Evolutionary conservation across 2,797 vertebrate species (phyloP).

Genomic region (Dryobates pubescens): DNA sequence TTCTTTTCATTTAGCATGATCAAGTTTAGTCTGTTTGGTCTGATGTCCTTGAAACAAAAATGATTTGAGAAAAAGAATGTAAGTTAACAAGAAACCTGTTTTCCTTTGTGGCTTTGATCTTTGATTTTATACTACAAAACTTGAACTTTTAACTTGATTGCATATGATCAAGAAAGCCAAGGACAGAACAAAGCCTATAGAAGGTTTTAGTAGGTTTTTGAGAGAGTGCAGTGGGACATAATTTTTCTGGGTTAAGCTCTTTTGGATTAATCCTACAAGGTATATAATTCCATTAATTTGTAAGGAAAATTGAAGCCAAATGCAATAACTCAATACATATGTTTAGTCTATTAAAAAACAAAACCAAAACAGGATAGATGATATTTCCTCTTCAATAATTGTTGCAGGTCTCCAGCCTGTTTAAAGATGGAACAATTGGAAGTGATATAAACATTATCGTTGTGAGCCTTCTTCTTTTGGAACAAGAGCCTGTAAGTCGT

Average conservation of each 20-base stretch:
- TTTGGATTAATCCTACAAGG: background rate
- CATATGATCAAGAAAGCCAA: background rate
- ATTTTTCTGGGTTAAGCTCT: background rate
- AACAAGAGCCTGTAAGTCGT: slow-evolving; percentile 92
- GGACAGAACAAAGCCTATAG: background rate
- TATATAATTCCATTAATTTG: background rate
- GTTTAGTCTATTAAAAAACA: background rate
- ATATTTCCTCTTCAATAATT: slow-evolving; percentile 20
- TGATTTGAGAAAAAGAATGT: background rate
- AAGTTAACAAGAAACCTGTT: background rate
- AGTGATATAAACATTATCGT: slow-evolving; percentile 95
- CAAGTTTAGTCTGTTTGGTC: background rate
- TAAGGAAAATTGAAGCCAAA: background rate
- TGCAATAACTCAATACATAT: background rate
- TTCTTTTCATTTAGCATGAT: background rate
- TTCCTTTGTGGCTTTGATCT: background rate
- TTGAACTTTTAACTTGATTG: background rate
- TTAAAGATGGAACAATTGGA: slow-evolving; percentile 98
- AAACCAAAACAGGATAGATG: background rate
- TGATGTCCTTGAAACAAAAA: background rate
- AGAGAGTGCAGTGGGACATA: background rate
- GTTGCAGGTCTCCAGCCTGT: slow-evolving; percentile 93
- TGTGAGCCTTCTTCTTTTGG: slow-evolving; percentile 93
- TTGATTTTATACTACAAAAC: background rate
- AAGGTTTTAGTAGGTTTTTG: background rate